A percentile compares a stretch with the other conserved stretches of the same genome.
Conservation (phyloP, 2,113 vertebrate genomes). For the Dasyurus viverrinus region DNA sequence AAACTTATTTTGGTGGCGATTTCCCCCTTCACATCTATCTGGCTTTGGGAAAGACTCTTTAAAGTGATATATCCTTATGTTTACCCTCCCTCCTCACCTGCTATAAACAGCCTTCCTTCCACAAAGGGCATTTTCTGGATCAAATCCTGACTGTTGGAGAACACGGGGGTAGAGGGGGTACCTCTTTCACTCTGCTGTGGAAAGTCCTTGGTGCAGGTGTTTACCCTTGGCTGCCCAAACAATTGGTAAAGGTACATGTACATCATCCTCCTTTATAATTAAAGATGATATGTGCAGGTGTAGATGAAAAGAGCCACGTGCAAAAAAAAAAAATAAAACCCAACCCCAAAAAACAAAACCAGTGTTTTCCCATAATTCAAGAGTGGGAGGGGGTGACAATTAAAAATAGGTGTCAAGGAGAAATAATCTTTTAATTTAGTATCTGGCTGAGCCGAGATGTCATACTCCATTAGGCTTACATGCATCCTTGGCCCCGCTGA, state of each 20-base stretch:
- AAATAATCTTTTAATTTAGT: slow-evolving; percentile 1
- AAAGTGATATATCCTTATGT: not conserved
- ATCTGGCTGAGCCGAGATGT: not conserved
- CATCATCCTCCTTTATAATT: not conserved
- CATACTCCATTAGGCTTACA: not conserved
- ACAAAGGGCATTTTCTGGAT: not conserved
- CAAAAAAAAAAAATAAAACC: not conserved
- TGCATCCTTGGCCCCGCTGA: not conserved
- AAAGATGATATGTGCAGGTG: not conserved
- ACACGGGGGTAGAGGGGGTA: not conserved
- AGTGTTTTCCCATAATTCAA: not conserved
- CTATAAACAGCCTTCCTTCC: not conserved
- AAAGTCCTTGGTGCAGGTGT: not conserved
- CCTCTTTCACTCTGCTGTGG: not conserved
- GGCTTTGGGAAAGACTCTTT: not conserved
- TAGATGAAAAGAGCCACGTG: not conserved
- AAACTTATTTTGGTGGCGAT: not conserved
- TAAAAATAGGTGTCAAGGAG: slow-evolving; percentile 1
- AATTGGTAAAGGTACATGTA: not conserved
- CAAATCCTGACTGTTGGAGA: not conserved
- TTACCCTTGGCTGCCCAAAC: not conserved
- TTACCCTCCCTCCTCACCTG: not conserved
- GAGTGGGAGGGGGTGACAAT: not conserved
- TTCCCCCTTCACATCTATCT: not conserved
- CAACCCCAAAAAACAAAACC: not conserved